Evolutionary conservation across 2,797 vertebrate genomes (phyloP).

Genomic region (Orientallactaga sibirica): DNA sequence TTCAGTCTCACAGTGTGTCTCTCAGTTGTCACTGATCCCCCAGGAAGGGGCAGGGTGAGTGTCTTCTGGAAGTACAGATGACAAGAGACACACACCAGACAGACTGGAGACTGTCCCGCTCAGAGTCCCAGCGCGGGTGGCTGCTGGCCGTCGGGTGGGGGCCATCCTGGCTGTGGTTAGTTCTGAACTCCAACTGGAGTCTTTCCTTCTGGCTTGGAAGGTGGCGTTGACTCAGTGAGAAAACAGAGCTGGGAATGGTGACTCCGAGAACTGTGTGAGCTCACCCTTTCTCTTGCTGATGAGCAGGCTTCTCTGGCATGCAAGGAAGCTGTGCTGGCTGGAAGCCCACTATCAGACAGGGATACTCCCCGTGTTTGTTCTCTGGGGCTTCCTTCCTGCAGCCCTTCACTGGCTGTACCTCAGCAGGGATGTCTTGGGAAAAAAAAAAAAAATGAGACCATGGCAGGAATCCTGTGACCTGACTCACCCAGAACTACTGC

Average conservation of each 20-base stretch:
- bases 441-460: background rate
- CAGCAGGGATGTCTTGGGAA: background rate
- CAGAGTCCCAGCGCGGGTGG: background rate
- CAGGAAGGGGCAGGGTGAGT: slow-evolving; percentile 48
- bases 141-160: background rate
- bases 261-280: background rate
- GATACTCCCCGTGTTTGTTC: background rate
- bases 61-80: slow-evolving; percentile 52
- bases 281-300: background rate
- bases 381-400: background rate
- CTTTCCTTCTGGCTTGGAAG: background rate
- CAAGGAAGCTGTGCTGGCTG: background rate
- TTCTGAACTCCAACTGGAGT: background rate
- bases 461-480: background rate
- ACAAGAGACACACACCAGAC: background rate
- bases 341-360: background rate
- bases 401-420: background rate
- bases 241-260: too few relatives aligned
- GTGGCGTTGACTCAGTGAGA: background rate
- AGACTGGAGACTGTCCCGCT: background rate
- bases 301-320: background rate
- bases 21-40: slow-evolving; percentile 81
- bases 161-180: background rate
- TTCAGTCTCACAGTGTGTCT: slow-evolving; percentile 75
- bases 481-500: background rate